Base-by-base conservation (phyloP, 1,140 invertebrate genomes). In the Aphaenogaster rudis region DNA sequence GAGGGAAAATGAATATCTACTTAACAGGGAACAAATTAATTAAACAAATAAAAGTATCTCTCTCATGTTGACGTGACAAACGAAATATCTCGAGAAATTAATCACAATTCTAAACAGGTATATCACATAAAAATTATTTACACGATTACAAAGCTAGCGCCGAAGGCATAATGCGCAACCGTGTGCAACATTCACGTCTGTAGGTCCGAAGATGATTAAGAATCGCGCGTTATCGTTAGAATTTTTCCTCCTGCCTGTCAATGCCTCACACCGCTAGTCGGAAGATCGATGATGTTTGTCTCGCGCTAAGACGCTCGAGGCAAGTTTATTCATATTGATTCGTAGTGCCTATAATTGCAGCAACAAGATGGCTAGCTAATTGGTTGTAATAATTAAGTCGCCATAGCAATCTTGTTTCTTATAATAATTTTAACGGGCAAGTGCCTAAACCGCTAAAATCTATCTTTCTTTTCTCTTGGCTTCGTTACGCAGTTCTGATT, bases 241-340 rank as follows among this genome's bases (percentile, higher is more conserved):
- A 74, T 17, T 36, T 57, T 57, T 39, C 71, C 33, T 21, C 13
- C 52, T 17, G 64, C 39, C 39, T 67, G 64, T 67, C 33, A 57
- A 74, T 74, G 36, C 36, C 21, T 57, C 33, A 59, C 36, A 74
- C 52, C 50, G 36, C 71, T 15, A 21, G 71, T 21, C 71, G 36
- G 71, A 74, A 74, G 52, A 74, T 74, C 71, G 71, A 74, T 74
- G 71, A 74, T 59, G 71, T 74, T 74, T 57, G 71, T 57, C 71
- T 74, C 71, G 52, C 71, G 71, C 52, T 36, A n/a, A 57, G 54
- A 57, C 52, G 71, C 52, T 42, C 33, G 52, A 42, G 71, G 71
- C 71, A 42, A 33, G 33, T 57, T 74, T 74, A 54, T 74, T 57
- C 54, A 57, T 54, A 74, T 74, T 21, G 52, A 74, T 74, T 74